Base-by-base conservation (phyloP, 2,797 vertebrate species). In the Oryzias dopingdopingensis region DNA sequence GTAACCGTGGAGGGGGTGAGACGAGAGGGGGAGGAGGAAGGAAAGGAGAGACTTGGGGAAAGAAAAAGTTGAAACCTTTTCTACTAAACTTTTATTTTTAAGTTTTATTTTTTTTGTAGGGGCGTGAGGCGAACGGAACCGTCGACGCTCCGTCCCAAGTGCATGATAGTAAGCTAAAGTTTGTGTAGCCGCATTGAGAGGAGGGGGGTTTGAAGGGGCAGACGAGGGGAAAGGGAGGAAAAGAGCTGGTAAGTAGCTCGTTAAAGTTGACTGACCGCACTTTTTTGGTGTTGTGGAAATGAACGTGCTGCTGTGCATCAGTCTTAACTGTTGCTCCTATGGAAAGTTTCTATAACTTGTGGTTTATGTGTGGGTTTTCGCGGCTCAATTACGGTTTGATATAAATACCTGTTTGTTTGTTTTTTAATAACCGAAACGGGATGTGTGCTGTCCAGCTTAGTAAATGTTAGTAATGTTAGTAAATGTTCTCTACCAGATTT, bases 211-310 rank as follows among this genome's bases (percentile, higher is more conserved):
- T 76, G 76, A 75, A 81, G 84, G 81, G 60, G 61, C 65, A 55
- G 59, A 71, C 71, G 65, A 72, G 68, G 65, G 49, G 70, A 22
- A 69, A 80, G 61, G 59, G 73, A 88, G 88, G 77, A 84, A 85
- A 72, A 86, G 70, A 88, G 86, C 86, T 90, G 91, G 91, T 93
- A 69, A 92, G 91, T 93, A 82, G 29, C 67, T 79, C 80, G 77
- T 69, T 70, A 76, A 88, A 88, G 81, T 90, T 88, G 63, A 75
- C 67, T 88, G 64, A 74, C 67, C 84, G 72, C 77, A 83, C 76
- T 88, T 82, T 54, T 43, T 13, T 37, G 20, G 74, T 32, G 74
- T 76, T 76, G 57, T 56, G 62, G 44, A 37, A 3, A 20, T 54
- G 60, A 59, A 55, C 66, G 63, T 52, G 46, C 45, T 51, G 46